Percentiles rank a stretch among this genome's conserved stretches.
These are phyloP conservation scores for Branchinecta lindahli DNA, from an alignment of 1,140 invertebrate genomes.

Conservation along the genomic window DNA sequence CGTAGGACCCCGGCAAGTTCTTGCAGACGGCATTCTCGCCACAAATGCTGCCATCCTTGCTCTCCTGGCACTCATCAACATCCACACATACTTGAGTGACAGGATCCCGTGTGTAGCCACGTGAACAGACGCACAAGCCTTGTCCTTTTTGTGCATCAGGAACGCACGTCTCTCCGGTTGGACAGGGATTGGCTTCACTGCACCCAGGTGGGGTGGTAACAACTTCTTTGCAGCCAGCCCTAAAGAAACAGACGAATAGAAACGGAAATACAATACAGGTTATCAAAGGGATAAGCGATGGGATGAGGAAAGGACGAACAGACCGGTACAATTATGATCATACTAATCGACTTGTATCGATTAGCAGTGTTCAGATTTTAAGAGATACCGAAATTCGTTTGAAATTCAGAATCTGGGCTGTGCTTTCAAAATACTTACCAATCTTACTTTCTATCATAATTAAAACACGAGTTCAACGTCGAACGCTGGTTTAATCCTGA, in stretches of 20 bases:
- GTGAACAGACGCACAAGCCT: slow-evolving; percentile 69
- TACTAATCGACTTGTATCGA: too few species aligned
- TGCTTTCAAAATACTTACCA: too few species aligned
- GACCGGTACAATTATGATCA: too few species aligned
- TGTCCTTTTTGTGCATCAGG: slow-evolving; percentile 49
- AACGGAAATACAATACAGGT: too few species aligned
- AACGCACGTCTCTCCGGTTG: slow-evolving; percentile 64
- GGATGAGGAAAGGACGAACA: too few species aligned
- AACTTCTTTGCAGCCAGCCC: slow-evolving; percentile 46
- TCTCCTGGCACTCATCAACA: slow-evolving; percentile 66
- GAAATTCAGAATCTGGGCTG: too few species aligned
- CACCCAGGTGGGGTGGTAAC: slow-evolving; percentile 45
- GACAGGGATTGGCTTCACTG: slow-evolving; percentile 55
- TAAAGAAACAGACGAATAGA: neutral
- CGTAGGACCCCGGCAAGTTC: slow-evolving; percentile 83
- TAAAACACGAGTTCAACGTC: too few species aligned
- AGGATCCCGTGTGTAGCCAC: slow-evolving; percentile 57
- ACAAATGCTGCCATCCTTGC: slow-evolving; percentile 51
- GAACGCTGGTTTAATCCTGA: too few species aligned
- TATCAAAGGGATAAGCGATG: too few species aligned
- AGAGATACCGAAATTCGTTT: too few species aligned
- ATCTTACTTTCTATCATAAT: too few species aligned
- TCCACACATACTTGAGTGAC: slow-evolving; percentile 57
- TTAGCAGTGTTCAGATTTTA: too few species aligned
- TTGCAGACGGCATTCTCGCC: slow-evolving; percentile 75